Conservation (phyloP, 1,140 invertebrate species). For the Zaprionus vittiger region DNA sequence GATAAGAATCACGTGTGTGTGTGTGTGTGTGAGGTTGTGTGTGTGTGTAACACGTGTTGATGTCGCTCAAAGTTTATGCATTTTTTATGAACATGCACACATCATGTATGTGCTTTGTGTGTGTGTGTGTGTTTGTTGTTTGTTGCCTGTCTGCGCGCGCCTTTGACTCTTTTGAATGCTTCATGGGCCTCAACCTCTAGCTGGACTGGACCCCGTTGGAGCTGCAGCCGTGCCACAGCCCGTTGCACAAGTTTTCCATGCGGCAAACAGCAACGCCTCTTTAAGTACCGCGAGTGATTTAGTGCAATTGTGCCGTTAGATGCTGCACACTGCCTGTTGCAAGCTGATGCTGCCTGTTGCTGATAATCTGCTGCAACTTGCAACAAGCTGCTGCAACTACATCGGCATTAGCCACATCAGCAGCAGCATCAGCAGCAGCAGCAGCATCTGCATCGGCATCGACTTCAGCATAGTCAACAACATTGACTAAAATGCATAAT, state of each 20-base stretch:
- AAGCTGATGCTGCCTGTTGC: slow-evolving; percentile 18
- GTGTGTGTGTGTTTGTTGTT: slow-evolving; percentile 64
- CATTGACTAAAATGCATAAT: slow-evolving; percentile 78
- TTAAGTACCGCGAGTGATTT: slow-evolving; percentile 82
- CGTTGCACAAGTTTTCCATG: slow-evolving; percentile 72
- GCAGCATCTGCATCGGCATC: slow-evolving; percentile 28
- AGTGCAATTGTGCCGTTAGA: slow-evolving; percentile 74
- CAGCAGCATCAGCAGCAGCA: slow-evolving; percentile 16
- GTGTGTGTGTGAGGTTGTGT: not conserved
- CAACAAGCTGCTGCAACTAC: slow-evolving; percentile 33
- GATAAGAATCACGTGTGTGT: slow-evolving; percentile 5
- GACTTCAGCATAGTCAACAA: slow-evolving; percentile 41
- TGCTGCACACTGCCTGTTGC: slow-evolving; percentile 8
- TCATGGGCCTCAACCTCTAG: slow-evolving; percentile 51
- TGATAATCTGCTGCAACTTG: slow-evolving; percentile 60
- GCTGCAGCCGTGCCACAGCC: slow-evolving; percentile 24
- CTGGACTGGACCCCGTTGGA: slow-evolving; percentile 2
- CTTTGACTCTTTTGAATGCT: slow-evolving; percentile 40
- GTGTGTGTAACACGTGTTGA: slow-evolving; percentile 47
- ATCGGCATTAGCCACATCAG: slow-evolving; percentile 11
- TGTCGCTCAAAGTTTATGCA: slow-evolving; percentile 56
- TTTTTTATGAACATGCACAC: slow-evolving; percentile 51
- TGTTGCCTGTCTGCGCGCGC: slow-evolving; percentile 45
- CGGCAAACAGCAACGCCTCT: slow-evolving; percentile 63
- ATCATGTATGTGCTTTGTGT: slow-evolving; percentile 36